Evolutionary conservation across 2,113 vertebrate species (phyloP), one percentile per base, ranked within the genome.

Genomic region (Cyphomyrus discorhynchus): DNA sequence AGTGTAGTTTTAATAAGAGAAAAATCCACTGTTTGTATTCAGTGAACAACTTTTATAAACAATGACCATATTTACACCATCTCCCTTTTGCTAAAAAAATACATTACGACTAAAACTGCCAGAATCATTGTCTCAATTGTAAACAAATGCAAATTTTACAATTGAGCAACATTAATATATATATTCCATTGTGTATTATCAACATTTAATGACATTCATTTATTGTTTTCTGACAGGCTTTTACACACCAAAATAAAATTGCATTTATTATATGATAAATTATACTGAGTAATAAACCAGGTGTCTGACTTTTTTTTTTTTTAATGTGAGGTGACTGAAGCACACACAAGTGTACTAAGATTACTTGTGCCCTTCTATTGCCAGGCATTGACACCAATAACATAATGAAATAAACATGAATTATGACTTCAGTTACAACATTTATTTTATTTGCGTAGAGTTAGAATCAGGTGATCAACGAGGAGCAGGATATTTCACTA

Each of bases 401-500:
- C 74, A 80, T 80, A 42, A 80, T 42, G 35, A 39, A 39, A 80
- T 19, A 80, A 17, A 8, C 35, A 39, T 42, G 35, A 80, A 39
- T 42, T 80, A 80, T 19, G 17, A 17, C 11, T 17, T 19, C 74
- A 80, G 74, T 42, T 21, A 77, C 27, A 77, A 39, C 15, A 0
- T 39, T 77, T 77, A 35, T 80, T 80, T 80, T 80, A 80, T 42
- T 80, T 80, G 35, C 1, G 1, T 1, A 19, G 17, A 77, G 11
- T 77, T 19, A 46, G 42, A 45, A 84, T 47, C 82, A 47, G 21
- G 19, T 47, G 42, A 10, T 46, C 45, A n/a, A 24, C 45, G 24
- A 46, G 35, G 39, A 84, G 17, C 42, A 82, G 35, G 39, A 17
- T 3, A 27, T 53, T 91, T 92, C 92, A 92, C 92, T 92, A 86